A percentile compares a stretch with the other conserved stretches of the same genome.
These are phyloP conservation scores for Drosophila murphyi DNA, from an alignment of 1,140 invertebrate genomes.

Conservation along the genomic window DNA sequence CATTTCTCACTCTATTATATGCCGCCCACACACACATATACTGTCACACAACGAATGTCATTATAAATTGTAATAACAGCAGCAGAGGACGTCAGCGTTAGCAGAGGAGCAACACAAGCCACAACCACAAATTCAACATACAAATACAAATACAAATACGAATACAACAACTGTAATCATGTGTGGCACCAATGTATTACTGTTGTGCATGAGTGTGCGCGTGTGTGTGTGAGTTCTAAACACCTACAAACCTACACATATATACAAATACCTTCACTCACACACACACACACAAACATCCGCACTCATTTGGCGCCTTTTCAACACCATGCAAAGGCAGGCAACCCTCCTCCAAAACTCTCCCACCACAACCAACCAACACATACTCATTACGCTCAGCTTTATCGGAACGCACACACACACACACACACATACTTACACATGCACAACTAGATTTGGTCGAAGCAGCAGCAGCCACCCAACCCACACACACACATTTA, in stretches of 20 bases:
- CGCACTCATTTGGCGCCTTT: conserved; percentile 74
- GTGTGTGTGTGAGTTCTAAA: conserved; percentile 50
- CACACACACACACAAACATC: conserved; percentile 23
- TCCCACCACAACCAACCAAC: conserved; percentile 38
- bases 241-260: conserved; percentile 64
- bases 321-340: conserved; percentile 66
- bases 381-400: conserved; percentile 78
- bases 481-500: conserved; percentile 50
- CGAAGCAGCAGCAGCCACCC: conserved; percentile 7
- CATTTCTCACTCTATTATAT: conserved; percentile 67
- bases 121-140: conserved; percentile 81
- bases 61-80: conserved; percentile 83
- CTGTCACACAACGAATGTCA: conserved; percentile 64
- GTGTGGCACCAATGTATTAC: conserved; percentile 67
- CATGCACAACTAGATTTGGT: conserved; percentile 69
- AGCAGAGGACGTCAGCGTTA: conserved; percentile 61
- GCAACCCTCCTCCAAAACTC: conserved; percentile 50
- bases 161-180: conserved; percentile 66
- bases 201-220: conserved; percentile 43
- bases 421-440: conserved; percentile 26
- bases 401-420: conserved; percentile 70
- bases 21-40: conserved; percentile 34
- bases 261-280: conserved; percentile 17
- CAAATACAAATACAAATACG: conserved; percentile 63
- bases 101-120: conserved; percentile 24